Evolutionary conservation across 2,113 vertebrate genomes (phyloP).

Genomic region (Xiphophorus maculatus): DNA sequence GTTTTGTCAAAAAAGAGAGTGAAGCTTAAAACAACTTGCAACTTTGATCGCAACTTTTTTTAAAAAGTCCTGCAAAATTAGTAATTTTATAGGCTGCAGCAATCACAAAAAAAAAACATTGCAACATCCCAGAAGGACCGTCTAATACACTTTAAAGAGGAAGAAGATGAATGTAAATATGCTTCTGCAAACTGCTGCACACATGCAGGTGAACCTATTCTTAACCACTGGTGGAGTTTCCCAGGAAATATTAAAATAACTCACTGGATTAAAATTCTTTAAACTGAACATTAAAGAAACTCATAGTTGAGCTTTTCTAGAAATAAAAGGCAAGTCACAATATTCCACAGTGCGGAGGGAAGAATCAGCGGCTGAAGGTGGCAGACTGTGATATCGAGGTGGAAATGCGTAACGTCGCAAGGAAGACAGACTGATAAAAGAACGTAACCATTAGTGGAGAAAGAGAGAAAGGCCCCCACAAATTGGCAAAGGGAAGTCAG

Average conservation of each 20-base stretch:
- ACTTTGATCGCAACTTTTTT: no score
- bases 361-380: slow-evolving; percentile 64
- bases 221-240: slow-evolving; percentile 69
- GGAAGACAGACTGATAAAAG: slow-evolving; percentile 67
- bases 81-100: no score
- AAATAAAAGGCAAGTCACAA: slow-evolving; percentile 63
- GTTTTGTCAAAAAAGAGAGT: no score
- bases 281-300: slow-evolving; percentile 69
- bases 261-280: slow-evolving; percentile 63
- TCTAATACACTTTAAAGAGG: background rate
- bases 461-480: slow-evolving; percentile 65
- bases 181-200: slow-evolving; percentile 11
- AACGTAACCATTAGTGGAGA: slow-evolving; percentile 54
- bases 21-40: no score
- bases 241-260: slow-evolving; percentile 62
- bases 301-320: slow-evolving; percentile 73
- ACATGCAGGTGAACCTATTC: slow-evolving; percentile 49
- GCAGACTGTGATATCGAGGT: slow-evolving; percentile 60
- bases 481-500: slow-evolving; percentile 75
- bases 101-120: no score
- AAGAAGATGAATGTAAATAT: background rate
- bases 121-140: no score
- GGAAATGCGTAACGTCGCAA: slow-evolving; percentile 54
- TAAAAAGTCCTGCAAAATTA: no score
- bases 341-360: slow-evolving; percentile 45